Evolutionary conservation across 2,888 invertebrate genomes (phyloP).

Genomic region (Agrochola macilenta): DNA sequence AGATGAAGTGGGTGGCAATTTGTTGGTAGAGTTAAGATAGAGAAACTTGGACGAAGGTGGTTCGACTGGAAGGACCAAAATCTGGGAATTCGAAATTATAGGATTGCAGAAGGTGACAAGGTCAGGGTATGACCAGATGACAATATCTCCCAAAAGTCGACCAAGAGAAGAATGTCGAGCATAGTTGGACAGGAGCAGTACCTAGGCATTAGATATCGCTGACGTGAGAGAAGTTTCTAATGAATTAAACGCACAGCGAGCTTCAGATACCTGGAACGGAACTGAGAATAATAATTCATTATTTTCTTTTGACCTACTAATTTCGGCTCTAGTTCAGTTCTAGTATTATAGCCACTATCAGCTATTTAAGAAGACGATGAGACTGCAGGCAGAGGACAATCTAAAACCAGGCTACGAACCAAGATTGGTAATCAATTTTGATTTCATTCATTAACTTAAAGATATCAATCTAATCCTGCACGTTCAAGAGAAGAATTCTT

Average conservation of each 20-base stretch:
- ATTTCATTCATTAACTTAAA: not conserved
- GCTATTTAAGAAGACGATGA: not conserved
- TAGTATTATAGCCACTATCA: no score
- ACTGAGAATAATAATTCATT: not conserved
- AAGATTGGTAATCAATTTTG: not conserved
- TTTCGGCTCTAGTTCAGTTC: not conserved
- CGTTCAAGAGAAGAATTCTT: conserved; percentile 2
- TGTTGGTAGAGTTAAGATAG: not conserved
- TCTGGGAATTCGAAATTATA: not conserved
- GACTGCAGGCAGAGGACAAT: no score
- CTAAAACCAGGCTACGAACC: not conserved
- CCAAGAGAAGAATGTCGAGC: not conserved
- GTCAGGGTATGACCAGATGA: not conserved
- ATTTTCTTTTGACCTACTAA: not conserved
- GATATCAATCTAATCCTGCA: conserved; percentile 1
- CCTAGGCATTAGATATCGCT: not conserved
- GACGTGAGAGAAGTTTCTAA: not conserved
- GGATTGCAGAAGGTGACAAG: not conserved
- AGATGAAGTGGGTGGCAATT: not conserved
- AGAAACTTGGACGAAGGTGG: not conserved
- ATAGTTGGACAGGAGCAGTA: not conserved
- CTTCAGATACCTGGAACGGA: not conserved
- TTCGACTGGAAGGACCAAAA: not conserved
- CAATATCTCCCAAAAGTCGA: not conserved
- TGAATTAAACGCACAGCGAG: not conserved